These are phyloP conservation scores for Meganola albula DNA, from an alignment of 2,888 invertebrate species.

Conservation along the genomic window DNA sequence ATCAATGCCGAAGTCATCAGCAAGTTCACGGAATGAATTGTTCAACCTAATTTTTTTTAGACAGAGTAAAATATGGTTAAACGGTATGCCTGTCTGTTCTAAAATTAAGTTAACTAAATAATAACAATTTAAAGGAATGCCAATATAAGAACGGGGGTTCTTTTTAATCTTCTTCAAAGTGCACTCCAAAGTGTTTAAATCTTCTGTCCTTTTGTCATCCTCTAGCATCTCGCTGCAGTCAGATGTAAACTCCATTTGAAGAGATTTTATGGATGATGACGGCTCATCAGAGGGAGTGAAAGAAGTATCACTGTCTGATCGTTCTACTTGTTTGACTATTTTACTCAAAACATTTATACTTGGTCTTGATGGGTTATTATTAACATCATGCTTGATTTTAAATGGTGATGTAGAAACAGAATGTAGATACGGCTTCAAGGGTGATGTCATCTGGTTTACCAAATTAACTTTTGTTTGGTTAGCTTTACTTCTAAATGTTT, in stretches of 20 bases:
- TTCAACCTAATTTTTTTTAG: conserved; percentile 25
- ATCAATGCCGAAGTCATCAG: conserved; percentile 23
- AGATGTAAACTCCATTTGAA: conserved; percentile 19
- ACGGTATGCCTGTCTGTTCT: conserved; percentile 4
- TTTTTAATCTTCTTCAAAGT: conserved; percentile 4
- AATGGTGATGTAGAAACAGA: conserved; percentile 17
- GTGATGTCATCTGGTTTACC: conserved; percentile 13
- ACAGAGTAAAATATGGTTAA: conserved; percentile 12
- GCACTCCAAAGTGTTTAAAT: not conserved
- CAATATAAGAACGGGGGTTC: conserved; percentile 6
- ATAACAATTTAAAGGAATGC: conserved; percentile 6
- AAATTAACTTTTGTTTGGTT: conserved; percentile 12
- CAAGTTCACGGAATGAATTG: conserved; percentile 20
- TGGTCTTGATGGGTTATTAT: not conserved
- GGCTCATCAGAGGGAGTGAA: conserved; percentile 7
- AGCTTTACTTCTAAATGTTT: conserved; percentile 22
- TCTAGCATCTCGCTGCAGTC: conserved; percentile 16
- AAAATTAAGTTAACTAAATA: conserved; percentile 5
- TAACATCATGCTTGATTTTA: conserved; percentile 5
- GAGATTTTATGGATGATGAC: conserved; percentile 11
- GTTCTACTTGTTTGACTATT: conserved; percentile 1
- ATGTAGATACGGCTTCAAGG: conserved; percentile 9
- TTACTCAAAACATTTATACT: conserved; percentile 1
- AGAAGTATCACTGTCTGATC: conserved; percentile 18
- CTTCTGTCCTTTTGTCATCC: conserved; percentile 6